These are phyloP conservation scores for Galeopterus variegatus DNA, from an alignment of 2,113 vertebrate species.

Conservation along the genomic window DNA sequence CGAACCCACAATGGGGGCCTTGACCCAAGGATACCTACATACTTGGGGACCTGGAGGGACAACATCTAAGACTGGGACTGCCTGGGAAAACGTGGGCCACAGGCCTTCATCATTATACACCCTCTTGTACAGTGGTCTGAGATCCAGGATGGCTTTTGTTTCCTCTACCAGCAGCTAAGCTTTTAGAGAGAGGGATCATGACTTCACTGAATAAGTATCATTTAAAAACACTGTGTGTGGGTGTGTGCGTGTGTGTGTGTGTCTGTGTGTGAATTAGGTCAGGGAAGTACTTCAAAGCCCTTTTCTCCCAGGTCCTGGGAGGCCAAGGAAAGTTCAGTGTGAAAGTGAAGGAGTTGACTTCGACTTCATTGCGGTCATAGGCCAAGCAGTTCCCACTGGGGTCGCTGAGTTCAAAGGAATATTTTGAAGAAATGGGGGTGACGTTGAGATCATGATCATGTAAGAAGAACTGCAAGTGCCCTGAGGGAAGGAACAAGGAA, in stretches of 20 bases:
- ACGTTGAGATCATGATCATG: neutral
- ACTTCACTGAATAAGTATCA: neutral
- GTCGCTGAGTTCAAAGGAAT: constrained; percentile 2
- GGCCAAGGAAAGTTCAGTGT: neutral
- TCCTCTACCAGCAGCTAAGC: neutral
- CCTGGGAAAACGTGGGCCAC: neutral
- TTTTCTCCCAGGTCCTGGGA: constrained; percentile 16
- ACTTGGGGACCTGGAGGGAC: neutral
- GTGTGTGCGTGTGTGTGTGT: neutral
- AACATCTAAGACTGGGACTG: neutral
- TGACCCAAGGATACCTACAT: neutral
- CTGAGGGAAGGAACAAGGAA: neutral
- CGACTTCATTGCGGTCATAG: neutral
- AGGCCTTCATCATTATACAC: neutral
- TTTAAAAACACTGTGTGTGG: neutral
- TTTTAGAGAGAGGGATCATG: neutral
- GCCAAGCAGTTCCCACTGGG: neutral
- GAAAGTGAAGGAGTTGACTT: neutral
- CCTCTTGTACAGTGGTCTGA: neutral
- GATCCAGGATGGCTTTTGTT: neutral
- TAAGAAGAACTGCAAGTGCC: constrained; percentile 51
- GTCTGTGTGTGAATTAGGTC: neutral
- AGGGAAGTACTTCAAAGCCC: neutral
- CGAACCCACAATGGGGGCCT: neutral
- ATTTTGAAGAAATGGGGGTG: neutral